Base-by-base conservation (phyloP, 2,888 invertebrate genomes). In the Microctonus aethiopoides region DNA sequence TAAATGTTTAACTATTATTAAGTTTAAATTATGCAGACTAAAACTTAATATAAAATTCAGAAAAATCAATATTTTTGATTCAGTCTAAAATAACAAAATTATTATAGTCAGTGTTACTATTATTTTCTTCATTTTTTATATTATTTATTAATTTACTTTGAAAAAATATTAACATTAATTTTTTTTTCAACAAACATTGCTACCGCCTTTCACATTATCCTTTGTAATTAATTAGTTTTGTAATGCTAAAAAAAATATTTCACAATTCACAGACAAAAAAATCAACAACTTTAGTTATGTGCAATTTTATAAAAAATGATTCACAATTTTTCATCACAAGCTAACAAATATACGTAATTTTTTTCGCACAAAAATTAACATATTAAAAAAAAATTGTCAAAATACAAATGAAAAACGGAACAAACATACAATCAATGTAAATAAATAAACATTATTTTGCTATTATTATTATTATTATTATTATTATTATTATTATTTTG, bases 401-500 rank as follows among this genome's bases (percentile, higher is more conserved):
- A 60, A 60, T 11, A n/a, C 13, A 39, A 34, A 59, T 0, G 11
- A 61, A 56, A 64, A 29, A 56, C 51, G 57, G 4, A 32, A 64
- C 20, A 65, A 10, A 52, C 22, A 62, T 62, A 63, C 59, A 60
- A 54, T 67, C 36, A 67, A 57, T 74, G 72, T 73, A 73, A 68
- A 73, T 73, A 73, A 71, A 22, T 24, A 54, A 9, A 51, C 26
- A 26, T 54, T 24, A 26, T 13, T 54, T 51, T 46, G 16, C 16
- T 16, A 46, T 46, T n/a, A 46, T n/a, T n/a, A 46, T 46, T 46
- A 29, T 29, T n/a, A 46, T 46, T n/a, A 16, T 3, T 9, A 46
- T 46, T n/a, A n/a, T 46, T 29, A 29, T 29, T 29, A 29, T 29
- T 29, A 46, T 6, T 6, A 56, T 26, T 2, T 54, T 24, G 11